Conservation (phyloP, 2,797 vertebrate genomes). For the Telmatherina bonti region DNA sequence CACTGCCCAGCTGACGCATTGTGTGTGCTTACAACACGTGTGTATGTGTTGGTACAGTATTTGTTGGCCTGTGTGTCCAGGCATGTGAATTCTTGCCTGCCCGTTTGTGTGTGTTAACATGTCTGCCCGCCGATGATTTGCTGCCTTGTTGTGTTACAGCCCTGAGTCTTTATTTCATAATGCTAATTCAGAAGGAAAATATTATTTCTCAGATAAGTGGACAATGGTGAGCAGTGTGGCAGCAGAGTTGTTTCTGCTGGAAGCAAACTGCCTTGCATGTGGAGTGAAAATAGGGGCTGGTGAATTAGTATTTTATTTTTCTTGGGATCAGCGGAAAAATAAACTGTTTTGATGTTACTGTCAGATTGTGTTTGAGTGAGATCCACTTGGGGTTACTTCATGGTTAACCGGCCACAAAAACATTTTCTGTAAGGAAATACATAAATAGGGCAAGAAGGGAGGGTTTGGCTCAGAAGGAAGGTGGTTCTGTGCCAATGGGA, state of each 20-base stretch:
- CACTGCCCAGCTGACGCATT: slow-evolving; percentile 62
- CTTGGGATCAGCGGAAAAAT: slow-evolving; percentile 58
- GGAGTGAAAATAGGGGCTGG: slow-evolving; percentile 60
- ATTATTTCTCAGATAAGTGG: slow-evolving; percentile 60
- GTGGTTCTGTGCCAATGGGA: neutral
- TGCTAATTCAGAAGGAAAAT: slow-evolving; percentile 60
- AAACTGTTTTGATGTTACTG: slow-evolving; percentile 59
- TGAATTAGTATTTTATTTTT: slow-evolving; percentile 60
- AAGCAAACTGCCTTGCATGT: slow-evolving; percentile 35
- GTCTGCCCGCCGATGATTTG: slow-evolving; percentile 51
- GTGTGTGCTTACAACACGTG: slow-evolving; percentile 31
- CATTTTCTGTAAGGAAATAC: slow-evolving; percentile 19
- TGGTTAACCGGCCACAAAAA: slow-evolving; percentile 34
- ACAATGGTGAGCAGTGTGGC: slow-evolving; percentile 50
- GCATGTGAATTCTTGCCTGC: slow-evolving; percentile 42
- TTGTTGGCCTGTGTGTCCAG: slow-evolving; percentile 38
- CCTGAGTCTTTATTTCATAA: slow-evolving; percentile 38
- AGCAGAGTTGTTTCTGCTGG: slow-evolving; percentile 58
- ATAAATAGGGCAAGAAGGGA: slow-evolving; percentile 10
- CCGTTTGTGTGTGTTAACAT: slow-evolving; percentile 33
- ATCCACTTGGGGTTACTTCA: slow-evolving; percentile 22
- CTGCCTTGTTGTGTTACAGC: slow-evolving; percentile 46
- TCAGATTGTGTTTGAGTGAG: slow-evolving; percentile 43
- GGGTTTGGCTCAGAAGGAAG: neutral
- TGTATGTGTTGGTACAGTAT: slow-evolving; percentile 35